Base-by-base conservation (phyloP, 2,888 invertebrate genomes). In the Psococerastis gibbosa region DNA sequence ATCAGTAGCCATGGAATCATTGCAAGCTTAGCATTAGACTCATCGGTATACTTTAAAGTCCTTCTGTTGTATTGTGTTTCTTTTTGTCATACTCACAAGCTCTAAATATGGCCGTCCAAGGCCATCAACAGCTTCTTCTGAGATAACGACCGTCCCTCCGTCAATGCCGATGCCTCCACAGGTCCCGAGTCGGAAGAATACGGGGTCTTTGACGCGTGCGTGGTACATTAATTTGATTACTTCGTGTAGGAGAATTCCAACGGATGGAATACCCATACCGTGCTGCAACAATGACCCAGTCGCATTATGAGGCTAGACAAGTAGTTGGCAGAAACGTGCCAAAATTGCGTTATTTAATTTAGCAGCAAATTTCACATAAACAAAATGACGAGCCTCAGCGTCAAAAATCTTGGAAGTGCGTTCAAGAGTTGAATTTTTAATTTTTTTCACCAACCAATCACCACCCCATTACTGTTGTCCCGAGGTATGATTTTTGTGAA, bases 201-300 rank as follows among this genome's bases (percentile, higher is more conserved):
- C 70, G 0, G 94, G 91, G 60, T 89, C 87, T 48, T 71, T 72
- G 49, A 76, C 81, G 58, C 74, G 79, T 32, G 97, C 91, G 60
- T 91, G 87, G 62, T 84, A 82, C 80, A 98, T 84, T 54, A 98
- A 67, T 65, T 98, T 98, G 58, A 95, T 88, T 49, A 92, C 70
- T 67, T 98, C 97, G 60, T 95, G 91, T 46, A 98, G 73, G 44
- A 97, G 69, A 52, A 98, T 94, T 43, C 89, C 87, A 44, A 95
- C 77, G 0, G 97, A 97, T 3, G 97, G 92, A 44, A 88, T 82
- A 3, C 97, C 98, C 87, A 98, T 98, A 46, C 97, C 98, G 58
- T 98, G 98, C 88, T 91, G 65, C 2, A 67, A 60, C 45, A 47
- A 43, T n/a, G n/a, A n/a, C n/a, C n/a, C n/a, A n/a, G n/a, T n/a